Evolutionary conservation across 2,113 vertebrate genomes (phyloP), one percentile per base, ranked within the genome.

Genomic region (Kryptolebias marmoratus): DNA sequence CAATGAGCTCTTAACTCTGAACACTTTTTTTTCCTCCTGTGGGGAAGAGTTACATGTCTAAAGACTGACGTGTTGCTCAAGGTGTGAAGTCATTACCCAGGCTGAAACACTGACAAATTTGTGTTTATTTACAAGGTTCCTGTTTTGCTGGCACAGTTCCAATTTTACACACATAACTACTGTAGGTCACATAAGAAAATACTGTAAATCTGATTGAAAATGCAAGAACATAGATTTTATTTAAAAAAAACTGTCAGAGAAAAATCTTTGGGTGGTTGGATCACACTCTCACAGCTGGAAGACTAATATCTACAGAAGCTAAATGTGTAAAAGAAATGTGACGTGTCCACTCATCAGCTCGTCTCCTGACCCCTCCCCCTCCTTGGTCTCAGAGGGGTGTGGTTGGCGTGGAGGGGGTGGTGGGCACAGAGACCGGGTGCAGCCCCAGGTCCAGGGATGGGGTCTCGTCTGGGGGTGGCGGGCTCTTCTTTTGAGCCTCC

Each of bases 361-460:
- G 32, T 36, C 32, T 36, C 7, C 5, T 42, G 39, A 1, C 39
- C 22, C 22, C 22, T 22, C 22, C 22, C 22, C 22, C 22, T 22
- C 39, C 8, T 42, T 7, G 0, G 2, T 32, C 67, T 95, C 84
- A 94, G 60, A 91, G 59, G 12, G 93, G 89, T 0, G 88, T 88
- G 53, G 89, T 89, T 0, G 93, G 86, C 36, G 91, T 87, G 58
- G 91, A 75, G n/a, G 89, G 39, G 0, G 90, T 84, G 54, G 92
- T 79, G 57, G 93, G 93, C 0, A 93, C 92, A 0, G 95, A 87
- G 73, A 96, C 95, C 0, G 93, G 84, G 14, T 96, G 95, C 22
- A 99, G 88, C 2, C 97, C 94, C 76, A 99, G 87, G 53, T 99
- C 97, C 89, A 99, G 87, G 31, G 96, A 79, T 0, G 96, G 94